A percentile compares a stretch with the other conserved stretches of the same genome.
Conservation (phyloP, 2,113 vertebrate species). For the Capricornis sumatraensis region DNA sequence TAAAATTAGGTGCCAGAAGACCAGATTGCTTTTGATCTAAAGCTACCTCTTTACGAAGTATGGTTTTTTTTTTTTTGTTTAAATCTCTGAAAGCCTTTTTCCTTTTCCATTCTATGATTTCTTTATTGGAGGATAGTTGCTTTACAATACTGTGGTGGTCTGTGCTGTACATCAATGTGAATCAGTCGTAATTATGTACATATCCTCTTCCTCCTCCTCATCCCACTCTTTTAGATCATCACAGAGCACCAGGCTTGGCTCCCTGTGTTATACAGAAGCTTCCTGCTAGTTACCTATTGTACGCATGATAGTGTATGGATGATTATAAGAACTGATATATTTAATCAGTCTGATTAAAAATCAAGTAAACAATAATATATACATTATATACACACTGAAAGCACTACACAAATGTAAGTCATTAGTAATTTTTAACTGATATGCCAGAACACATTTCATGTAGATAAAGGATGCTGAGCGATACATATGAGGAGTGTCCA, state of each 20-base stretch:
- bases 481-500: neutral
- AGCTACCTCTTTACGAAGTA: neutral
- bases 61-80: too few relatives aligned
- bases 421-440: neutral
- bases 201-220: neutral
- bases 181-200: neutral
- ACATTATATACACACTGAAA: neutral
- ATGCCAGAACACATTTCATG: neutral
- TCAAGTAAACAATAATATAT: neutral
- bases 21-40: neutral
- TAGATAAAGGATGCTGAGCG: neutral
- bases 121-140: neutral
- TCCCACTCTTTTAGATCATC: neutral
- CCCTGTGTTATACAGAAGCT: neutral
- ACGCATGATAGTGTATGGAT: neutral
- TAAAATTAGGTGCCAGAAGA: neutral
- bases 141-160: neutral
- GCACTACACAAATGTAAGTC: neutral
- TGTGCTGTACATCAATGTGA: neutral
- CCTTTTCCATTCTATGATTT: neutral
- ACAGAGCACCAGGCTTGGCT: neutral
- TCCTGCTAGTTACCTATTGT: neutral
- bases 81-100: neutral
- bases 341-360: neutral
- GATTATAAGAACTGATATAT: neutral